Base-by-base conservation (phyloP, 2,888 invertebrate species). In the Cheilosia soror region DNA sequence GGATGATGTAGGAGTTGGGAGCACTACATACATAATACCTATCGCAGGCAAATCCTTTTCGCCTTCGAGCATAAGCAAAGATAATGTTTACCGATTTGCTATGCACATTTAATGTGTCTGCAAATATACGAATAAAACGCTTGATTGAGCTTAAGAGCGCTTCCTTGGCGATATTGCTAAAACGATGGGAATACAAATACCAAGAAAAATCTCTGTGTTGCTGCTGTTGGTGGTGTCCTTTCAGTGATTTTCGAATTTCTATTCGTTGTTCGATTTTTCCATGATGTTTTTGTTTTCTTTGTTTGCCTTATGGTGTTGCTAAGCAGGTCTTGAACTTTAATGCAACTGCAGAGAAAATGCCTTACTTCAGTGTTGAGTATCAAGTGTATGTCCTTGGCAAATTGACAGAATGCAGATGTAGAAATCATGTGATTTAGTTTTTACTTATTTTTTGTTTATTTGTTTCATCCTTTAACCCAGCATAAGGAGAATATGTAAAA, bases 91-190 rank as follows among this genome's bases (percentile, higher is more conserved):
- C 88, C 84, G 86, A 86, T 86, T 84, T 87, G 81, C 87, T 83
- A 87, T 87, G 87, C 88, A 85, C 87, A 88, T 87, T 88, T 88
- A 88, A 88, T 88, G 88, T 87, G 87, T 88, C 86, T 87, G 87
- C 81, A 87, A 88, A 85, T 87, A 87, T 80, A 81, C 75, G 87
- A 87, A 87, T 87, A 87, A 87, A 88, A 87, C 85, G 88, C 87
- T 84, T 87, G 87, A 88, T 87, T 88, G 87, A 87, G 88, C 87
- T 85, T 62, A 47, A 85, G 85, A 85, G 81, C 66, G 85, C 68
- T 72, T 80, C 62, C 81, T 81, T 77, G 76, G 76, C 80, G 85
- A 85, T 80, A 85, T 80, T 81, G 81, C 71, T 76, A 81, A 85
- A 81, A 81, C 66, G 85, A 81, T 72, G 85, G 76, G 85, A 85